Evolutionary conservation across 2,113 vertebrate species (phyloP).

Genomic region (Lagopus muta): DNA sequence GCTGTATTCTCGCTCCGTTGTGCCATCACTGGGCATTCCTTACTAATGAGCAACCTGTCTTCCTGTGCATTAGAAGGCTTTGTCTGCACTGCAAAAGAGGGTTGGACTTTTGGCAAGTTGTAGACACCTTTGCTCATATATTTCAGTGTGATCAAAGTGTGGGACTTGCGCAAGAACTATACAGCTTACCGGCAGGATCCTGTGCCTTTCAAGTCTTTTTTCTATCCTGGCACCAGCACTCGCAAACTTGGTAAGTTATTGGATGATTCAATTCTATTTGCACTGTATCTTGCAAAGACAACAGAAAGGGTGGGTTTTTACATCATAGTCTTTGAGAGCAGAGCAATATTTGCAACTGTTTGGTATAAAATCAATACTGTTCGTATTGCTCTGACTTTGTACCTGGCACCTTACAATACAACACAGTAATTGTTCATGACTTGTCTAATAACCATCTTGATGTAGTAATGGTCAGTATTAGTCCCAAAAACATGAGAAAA

Average conservation of each 20-base stretch:
- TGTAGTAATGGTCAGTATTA: background rate
- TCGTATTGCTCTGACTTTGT: background rate
- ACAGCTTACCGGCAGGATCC: conserved; percentile 85
- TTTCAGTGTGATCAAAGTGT: conserved; percentile 92
- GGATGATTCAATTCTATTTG: background rate
- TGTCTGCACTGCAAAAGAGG: background rate
- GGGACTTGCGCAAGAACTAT: conserved; percentile 96
- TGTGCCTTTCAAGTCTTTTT: conserved; percentile 82
- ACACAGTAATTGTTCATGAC: background rate
- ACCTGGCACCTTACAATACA: background rate
- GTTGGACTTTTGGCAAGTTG: background rate
- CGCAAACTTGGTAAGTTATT: conserved; percentile 89
- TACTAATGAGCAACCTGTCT: background rate
- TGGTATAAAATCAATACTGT: background rate
- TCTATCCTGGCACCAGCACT: conserved; percentile 90
- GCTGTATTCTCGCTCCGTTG: background rate
- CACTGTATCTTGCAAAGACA: background rate
- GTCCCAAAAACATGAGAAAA: background rate
- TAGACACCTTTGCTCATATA: background rate
- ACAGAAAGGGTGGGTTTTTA: background rate
- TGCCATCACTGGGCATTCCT: background rate
- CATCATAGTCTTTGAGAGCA: background rate
- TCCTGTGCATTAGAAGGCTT: background rate
- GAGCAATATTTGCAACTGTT: background rate
- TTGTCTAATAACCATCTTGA: background rate